phyloP scores from a whole-genome alignment of 2,113 vertebrate species.

The Xenus cinereus region DNA sequence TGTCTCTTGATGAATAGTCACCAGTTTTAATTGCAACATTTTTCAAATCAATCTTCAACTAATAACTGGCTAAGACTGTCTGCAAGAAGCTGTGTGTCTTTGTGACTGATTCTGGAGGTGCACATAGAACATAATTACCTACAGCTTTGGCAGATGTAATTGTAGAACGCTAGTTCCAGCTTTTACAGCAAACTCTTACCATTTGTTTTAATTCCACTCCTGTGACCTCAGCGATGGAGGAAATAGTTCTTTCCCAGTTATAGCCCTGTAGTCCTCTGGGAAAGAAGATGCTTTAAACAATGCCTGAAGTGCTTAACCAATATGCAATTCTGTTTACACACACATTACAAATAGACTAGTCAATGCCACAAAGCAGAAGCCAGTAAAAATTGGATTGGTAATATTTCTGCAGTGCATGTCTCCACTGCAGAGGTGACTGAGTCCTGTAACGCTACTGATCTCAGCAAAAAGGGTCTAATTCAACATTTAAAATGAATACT shows the following conservation, averaged over 20 bases:
- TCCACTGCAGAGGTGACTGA: background rate
- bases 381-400: background rate
- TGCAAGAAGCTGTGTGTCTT: background rate
- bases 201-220: conserved; percentile 11
- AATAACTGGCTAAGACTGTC: background rate
- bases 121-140: background rate
- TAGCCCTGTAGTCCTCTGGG: background rate
- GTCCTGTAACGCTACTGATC: background rate
- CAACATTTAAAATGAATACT: background rate
- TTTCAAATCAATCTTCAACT: background rate
- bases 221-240: background rate
- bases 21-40: background rate
- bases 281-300: background rate
- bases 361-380: background rate
- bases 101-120: background rate
- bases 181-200: background rate
- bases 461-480: background rate
- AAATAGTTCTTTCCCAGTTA: background rate
- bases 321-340: background rate
- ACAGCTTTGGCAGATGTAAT: background rate
- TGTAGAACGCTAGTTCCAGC: background rate
- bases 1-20: background rate
- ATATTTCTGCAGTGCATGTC: background rate
- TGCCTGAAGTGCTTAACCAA: background rate
- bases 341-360: background rate